Percentiles rank a stretch among this genome's conserved stretches.
phyloP scores from a whole-genome alignment of 2,113 vertebrate genomes.

The Chelonoidis abingdonii region DNA sequence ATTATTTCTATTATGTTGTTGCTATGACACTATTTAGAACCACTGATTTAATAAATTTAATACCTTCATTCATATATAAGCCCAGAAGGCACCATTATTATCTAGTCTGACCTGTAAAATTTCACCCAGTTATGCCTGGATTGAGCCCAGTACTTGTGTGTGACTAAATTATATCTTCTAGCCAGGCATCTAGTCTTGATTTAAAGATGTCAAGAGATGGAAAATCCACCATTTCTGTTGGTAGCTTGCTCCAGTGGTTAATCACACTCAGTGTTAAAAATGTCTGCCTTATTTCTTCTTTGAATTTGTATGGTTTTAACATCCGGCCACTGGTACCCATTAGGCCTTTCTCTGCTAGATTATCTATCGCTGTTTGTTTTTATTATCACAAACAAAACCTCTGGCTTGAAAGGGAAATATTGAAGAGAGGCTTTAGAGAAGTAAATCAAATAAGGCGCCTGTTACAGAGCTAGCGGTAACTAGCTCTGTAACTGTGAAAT shows the following conservation, averaged over 20 bases:
- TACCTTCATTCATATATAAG: not conserved
- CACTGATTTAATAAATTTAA: not conserved
- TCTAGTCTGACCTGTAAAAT: not conserved
- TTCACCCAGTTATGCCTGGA: not conserved
- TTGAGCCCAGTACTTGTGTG: not conserved
- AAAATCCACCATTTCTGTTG: not conserved
- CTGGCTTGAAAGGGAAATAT: not conserved
- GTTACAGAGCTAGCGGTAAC: not conserved
- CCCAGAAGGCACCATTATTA: not conserved
- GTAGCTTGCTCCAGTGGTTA: too few relatives aligned
- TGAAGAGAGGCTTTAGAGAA: not conserved
- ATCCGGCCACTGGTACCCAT: not conserved
- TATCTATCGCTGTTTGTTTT: not conserved
- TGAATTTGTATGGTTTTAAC: not conserved
- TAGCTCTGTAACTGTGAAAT: too few relatives aligned
- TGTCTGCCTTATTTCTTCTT: too few relatives aligned
- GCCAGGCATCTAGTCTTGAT: not conserved
- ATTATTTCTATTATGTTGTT: not conserved
- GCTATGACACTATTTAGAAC: not conserved
- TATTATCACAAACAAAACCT: not conserved
- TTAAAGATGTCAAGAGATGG: not conserved
- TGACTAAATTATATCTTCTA: not conserved
- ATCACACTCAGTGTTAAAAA: too few relatives aligned
- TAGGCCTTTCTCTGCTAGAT: not conserved
- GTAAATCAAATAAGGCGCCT: not conserved